Evolutionary conservation across 1,140 invertebrate genomes (phyloP), one percentile per base, ranked within the genome.

Genomic region (Oryctes rhinoceros): DNA sequence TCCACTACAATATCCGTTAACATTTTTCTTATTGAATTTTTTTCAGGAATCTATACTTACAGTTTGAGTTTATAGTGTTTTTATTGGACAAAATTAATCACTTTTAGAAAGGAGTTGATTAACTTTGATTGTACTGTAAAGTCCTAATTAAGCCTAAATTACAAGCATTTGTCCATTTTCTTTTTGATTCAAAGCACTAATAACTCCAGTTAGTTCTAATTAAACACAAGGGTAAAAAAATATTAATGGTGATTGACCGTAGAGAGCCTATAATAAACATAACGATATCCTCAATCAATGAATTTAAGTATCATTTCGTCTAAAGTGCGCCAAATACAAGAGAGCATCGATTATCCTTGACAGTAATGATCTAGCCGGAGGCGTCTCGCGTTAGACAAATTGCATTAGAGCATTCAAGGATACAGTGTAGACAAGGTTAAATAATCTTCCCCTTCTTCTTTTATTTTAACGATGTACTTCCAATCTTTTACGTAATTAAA

Each of bases 231-330:
- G 1, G 18, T 18, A 59, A 18, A 18, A 59, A 59, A 4, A 4
- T 18, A 15, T n/a, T 6, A 59, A 15, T 59, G n/a, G n/a, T 59
- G 53, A 59, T 7, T 18, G n/a, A n/a, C 53, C 0, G 53, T 59
- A 59, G 18, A 59, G 15, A 7, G 53, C 6, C 53, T 13, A 59
- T 59, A 59, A 18, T 59, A 59, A 59, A n/a, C 53, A 6, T 59
- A 59, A 59, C 15, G 53, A 59, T 59, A 59, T 59, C 53, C 53
- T 59, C 18, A 59, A 18, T 59, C 15, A 59, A 59, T 6, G n/a
- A 59, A 59, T 59, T 59, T n/a, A 59, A 59, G 53, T 59, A 59
- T 59, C 53, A 59, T 59, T 59, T 59, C 53, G n/a, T 15, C 53
- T 59, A 59, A 59, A 59, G 53, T 59, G 53, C 18, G 53, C 53